phyloP scores from a whole-genome alignment of 2,888 invertebrate species.

The Eupithecia abbreviata region DNA sequence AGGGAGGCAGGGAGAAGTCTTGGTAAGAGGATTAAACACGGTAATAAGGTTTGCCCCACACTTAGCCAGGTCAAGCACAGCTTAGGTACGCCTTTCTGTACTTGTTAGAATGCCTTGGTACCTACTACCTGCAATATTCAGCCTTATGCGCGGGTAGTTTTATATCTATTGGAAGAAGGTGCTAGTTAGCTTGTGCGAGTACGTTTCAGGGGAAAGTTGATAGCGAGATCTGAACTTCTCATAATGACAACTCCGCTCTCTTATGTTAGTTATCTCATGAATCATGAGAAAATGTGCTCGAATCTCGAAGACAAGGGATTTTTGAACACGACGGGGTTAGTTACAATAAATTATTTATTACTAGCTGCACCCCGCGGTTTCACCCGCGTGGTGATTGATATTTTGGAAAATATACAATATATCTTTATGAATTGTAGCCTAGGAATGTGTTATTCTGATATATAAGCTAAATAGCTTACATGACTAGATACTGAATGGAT shows the following conservation, averaged over 20 bases:
- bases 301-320: neutral
- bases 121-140: neutral
- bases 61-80: slow-evolving; percentile 72
- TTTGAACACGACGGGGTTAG: neutral
- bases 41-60: slow-evolving; percentile 75
- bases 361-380: too few species aligned
- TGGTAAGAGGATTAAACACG: slow-evolving; percentile 75
- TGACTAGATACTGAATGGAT: too few species aligned
- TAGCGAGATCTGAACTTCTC: neutral
- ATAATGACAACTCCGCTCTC: neutral
- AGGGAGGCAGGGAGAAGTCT: slow-evolving; percentile 47
- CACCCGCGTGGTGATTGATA: too few species aligned
- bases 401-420: too few species aligned
- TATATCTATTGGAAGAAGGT: neutral
- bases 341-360: too few species aligned
- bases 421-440: too few species aligned
- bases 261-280: neutral
- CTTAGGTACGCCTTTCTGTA: slow-evolving; percentile 49
- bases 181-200: neutral
- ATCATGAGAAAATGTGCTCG: neutral
- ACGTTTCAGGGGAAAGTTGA: neutral
- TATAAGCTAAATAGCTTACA: too few species aligned
- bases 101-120: slow-evolving; percentile 1
- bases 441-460: too few species aligned
- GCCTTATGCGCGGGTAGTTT: neutral